These are phyloP conservation scores for Novumbra hubbsi DNA, from an alignment of 2,797 vertebrate genomes.

Conservation along the genomic window DNA sequence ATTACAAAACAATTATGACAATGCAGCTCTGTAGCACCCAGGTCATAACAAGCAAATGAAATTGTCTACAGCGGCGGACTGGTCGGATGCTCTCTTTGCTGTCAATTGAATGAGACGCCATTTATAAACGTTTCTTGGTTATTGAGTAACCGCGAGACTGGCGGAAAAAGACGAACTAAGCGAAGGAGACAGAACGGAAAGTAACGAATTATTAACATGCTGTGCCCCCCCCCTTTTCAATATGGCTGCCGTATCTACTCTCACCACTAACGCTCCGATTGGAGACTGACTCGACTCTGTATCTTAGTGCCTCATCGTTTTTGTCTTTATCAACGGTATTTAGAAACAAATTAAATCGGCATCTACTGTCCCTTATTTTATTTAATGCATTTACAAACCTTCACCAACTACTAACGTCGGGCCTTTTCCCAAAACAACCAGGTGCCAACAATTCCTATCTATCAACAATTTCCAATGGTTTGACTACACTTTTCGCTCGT, in stretches of 20 bases:
- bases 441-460: constrained; percentile 52
- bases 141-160: constrained; percentile 57
- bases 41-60: too few species aligned
- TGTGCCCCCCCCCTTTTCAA: constrained; percentile 67
- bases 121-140: neutral
- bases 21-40: too few species aligned
- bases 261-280: constrained; percentile 71
- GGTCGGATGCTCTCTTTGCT: neutral
- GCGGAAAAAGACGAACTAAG: constrained; percentile 53
- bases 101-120: neutral
- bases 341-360: constrained; percentile 56
- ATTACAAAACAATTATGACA: too few species aligned
- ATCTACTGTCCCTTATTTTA: constrained; percentile 32
- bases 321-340: constrained; percentile 45
- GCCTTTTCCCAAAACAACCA: constrained; percentile 69
- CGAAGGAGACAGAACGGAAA: constrained; percentile 59
- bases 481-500: constrained; percentile 71
- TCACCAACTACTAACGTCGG: constrained; percentile 62
- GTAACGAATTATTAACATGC: constrained; percentile 59
- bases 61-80: neutral
- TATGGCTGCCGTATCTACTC: constrained; percentile 77
- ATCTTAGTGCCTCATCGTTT: constrained; percentile 58
- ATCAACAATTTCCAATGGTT: constrained; percentile 81
- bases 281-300: constrained; percentile 70
- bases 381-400: constrained; percentile 56